Evolutionary conservation across 1,140 invertebrate species (phyloP).

Genomic region (Anthonomus grandis): DNA sequence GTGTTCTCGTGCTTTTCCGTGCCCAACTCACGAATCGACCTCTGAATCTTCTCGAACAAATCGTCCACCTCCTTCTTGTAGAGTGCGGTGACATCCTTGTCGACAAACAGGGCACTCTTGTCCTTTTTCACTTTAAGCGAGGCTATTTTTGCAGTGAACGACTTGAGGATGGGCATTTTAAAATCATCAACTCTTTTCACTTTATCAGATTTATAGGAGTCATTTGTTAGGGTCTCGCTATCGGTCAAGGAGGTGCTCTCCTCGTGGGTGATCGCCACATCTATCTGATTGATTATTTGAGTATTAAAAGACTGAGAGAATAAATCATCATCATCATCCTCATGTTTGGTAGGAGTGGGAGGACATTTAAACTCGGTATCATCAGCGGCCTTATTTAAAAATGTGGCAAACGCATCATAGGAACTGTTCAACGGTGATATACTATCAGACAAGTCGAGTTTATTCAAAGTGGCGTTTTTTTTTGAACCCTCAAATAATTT

Average conservation of each 20-base stretch:
- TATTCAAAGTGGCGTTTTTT: no score
- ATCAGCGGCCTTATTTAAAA: background rate
- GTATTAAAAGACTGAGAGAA: conserved; percentile 22
- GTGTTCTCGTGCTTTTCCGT: conserved; percentile 15
- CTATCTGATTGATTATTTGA: conserved; percentile 17
- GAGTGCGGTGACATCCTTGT: conserved; percentile 19
- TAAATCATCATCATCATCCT: background rate
- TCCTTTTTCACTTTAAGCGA: background rate
- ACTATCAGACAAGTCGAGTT: no score
- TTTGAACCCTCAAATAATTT: no score
- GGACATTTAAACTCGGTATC: background rate
- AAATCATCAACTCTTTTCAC: background rate
- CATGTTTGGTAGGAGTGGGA: no score
- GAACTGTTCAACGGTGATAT: no score
- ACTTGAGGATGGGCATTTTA: background rate
- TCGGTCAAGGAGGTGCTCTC: no score
- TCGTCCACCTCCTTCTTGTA: conserved; percentile 38
- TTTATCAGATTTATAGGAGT: no score
- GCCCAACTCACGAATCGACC: conserved; percentile 39
- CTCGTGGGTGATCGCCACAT: conserved; percentile 3
- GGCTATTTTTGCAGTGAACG: background rate
- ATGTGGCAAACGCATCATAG: conserved; percentile 15
- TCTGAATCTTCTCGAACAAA: conserved; percentile 41
- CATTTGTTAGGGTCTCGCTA: no score
- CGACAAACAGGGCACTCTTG: conserved; percentile 21